These are phyloP conservation scores for Ceramica pisi DNA, from an alignment of 2,888 invertebrate genomes.

Conservation along the genomic window DNA sequence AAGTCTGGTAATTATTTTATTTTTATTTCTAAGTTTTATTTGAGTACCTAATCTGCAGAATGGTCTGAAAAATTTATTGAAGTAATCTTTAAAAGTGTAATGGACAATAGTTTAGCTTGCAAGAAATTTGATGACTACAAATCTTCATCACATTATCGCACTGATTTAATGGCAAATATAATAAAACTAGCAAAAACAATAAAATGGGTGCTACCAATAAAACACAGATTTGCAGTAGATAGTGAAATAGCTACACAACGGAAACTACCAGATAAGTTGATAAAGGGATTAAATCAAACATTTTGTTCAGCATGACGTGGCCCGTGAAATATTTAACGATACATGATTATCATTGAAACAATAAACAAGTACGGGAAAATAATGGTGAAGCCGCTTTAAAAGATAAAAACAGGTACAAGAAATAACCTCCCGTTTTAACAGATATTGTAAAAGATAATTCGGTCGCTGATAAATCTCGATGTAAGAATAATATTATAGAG, in stretches of 20 bases:
- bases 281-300: constrained; percentile 28
- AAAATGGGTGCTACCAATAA: constrained; percentile 3
- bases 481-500: background rate
- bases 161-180: constrained; percentile 1
- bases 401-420: background rate
- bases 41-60: background rate
- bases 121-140: background rate
- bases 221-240: constrained; percentile 3
- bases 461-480: background rate
- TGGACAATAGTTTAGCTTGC: accelerated
- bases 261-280: constrained; percentile 3
- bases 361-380: background rate
- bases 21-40: background rate
- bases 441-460: background rate
- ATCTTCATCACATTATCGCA: background rate
- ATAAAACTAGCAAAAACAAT: background rate
- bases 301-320: constrained; percentile 9
- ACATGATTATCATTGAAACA: background rate
- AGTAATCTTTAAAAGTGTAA: background rate
- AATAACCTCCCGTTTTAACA: background rate
- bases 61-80: background rate
- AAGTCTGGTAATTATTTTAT: background rate
- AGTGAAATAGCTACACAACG: constrained; percentile 2
- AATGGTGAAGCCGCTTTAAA: background rate
- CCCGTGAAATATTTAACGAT: background rate